Evolutionary conservation across 2,888 invertebrate genomes (phyloP), one percentile per base, ranked within the genome.

Genomic region (Rhimphoctona megacephalus): DNA sequence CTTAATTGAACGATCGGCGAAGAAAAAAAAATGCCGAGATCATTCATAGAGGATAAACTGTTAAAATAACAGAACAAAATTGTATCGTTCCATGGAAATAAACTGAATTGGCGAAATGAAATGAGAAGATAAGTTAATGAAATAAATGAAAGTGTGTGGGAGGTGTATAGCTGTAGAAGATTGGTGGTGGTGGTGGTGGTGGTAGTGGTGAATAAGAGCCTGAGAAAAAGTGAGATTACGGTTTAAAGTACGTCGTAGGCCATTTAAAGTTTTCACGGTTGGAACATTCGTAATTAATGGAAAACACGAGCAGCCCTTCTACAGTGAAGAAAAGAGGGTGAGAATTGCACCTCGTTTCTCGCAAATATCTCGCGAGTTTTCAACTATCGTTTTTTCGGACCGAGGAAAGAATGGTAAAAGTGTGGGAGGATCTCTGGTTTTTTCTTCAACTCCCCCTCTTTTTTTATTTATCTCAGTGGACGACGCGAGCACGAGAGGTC

Each of bases 201-300:
- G n/a, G n/a, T n/a, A n/a, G n/a, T n/a, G n/a, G 14, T 33, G 74
- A 72, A 86, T 70, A 78, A 81, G 69, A 54, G 25, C 14, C 78
- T 52, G 83, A 30, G 74, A 81, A 86, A 74, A 57, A 79, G 79
- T 81, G 39, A 84, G 86, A 86, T 84, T 86, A 86, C 84, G 74
- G 54, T 81, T 90, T 92, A 91, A 92, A 91, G 89, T 86, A 82
- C 82, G 76, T 69, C 76, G 69, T 76, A 74, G 76, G 76, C 82
- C 76, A 76, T 82, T 82, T 76, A 82, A 82, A 82, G 69, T 82
- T 82, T 82, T 69, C 88, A 85, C 89, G 90, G 86, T 81, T 83
- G 86, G 86, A 72, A 73, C 69, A 78, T 78, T 89, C 90, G 90
- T 92, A 92, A 92, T 92, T 92, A 92, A 92, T 91, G 90, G 89